phyloP scores from a whole-genome alignment of 1,140 invertebrate genomes.

The Linepithema humile region DNA sequence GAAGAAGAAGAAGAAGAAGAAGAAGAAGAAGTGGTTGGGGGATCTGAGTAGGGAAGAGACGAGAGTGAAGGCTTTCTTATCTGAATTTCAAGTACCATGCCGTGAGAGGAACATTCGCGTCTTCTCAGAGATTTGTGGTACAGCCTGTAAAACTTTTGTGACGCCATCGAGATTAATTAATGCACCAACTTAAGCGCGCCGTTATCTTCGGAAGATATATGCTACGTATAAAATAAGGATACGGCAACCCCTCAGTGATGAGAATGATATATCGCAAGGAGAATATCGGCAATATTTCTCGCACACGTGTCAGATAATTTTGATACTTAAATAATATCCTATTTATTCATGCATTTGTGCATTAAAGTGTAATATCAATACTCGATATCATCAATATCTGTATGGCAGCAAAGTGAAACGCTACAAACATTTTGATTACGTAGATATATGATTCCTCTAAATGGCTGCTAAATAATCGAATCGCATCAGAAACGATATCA shows the following conservation, averaged over 20 bases:
- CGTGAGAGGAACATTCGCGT: constrained; percentile 52
- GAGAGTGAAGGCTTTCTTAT: constrained; percentile 59
- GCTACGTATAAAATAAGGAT: background rate
- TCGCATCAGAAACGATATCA: background rate
- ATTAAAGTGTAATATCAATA: background rate
- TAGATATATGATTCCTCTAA: background rate
- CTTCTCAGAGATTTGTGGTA: constrained; percentile 55
- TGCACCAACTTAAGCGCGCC: constrained; percentile 35
- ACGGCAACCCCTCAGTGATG: background rate
- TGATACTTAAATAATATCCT: background rate
- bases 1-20: constrained; percentile 6
- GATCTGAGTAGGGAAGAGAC: constrained; percentile 27
- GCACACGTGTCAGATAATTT: background rate
- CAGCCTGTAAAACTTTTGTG: constrained; percentile 53
- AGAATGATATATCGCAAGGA: background rate
- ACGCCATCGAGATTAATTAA: constrained; percentile 56
- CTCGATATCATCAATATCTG: background rate
- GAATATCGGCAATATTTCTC: background rate
- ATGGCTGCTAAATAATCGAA: background rate
- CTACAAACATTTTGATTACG: background rate
- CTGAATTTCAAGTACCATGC: constrained; percentile 62
- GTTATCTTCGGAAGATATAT: constrained; percentile 39
- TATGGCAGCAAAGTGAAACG: background rate
- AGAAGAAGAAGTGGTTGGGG: constrained; percentile 45
- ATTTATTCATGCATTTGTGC: background rate